phyloP scores from a whole-genome alignment of 2,888 invertebrate genomes.

The Tipula confusa region DNA sequence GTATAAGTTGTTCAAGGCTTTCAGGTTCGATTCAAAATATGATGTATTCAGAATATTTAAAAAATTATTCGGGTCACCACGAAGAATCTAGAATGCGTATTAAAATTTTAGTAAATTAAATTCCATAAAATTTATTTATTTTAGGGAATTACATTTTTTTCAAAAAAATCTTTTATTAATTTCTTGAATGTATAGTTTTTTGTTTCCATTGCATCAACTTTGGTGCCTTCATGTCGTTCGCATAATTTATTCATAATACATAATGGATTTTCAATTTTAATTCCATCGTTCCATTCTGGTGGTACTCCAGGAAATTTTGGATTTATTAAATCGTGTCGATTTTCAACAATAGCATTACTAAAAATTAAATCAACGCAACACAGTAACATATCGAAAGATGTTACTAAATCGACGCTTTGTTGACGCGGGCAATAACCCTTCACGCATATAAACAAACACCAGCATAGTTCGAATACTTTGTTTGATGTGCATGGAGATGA shows the following conservation, averaged over 20 bases:
- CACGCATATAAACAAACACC: slow-evolving; percentile 88
- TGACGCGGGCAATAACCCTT: slow-evolving; percentile 75
- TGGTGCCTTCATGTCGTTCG: slow-evolving; percentile 71
- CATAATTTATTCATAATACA: slow-evolving; percentile 82
- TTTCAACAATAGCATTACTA: slow-evolving; percentile 75
- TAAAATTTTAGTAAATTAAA: slow-evolving; percentile 29
- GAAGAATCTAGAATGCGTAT: slow-evolving; percentile 57
- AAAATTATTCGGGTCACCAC: slow-evolving; percentile 65
- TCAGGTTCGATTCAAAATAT: slow-evolving; percentile 80
- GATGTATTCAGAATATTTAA: slow-evolving; percentile 71
- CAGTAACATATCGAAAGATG: slow-evolving; percentile 85
- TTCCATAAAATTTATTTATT: slow-evolving; percentile 37
- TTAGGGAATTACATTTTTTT: slow-evolving; percentile 56
- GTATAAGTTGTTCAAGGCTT: slow-evolving; percentile 79
- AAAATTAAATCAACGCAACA: slow-evolving; percentile 90
- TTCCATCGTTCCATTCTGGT: slow-evolving; percentile 58
- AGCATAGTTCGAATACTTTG: slow-evolving; percentile 87
- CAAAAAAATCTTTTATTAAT: slow-evolving; percentile 70
- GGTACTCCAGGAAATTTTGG: slow-evolving; percentile 75
- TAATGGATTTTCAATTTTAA: slow-evolving; percentile 59
- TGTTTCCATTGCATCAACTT: slow-evolving; percentile 85
- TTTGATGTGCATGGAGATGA: slow-evolving; percentile 72
- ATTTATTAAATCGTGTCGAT: slow-evolving; percentile 81
- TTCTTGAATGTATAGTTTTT: slow-evolving; percentile 79
- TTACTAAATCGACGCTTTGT: slow-evolving; percentile 88